phyloP scores from a whole-genome alignment of 2,888 invertebrate species.

The Zygothrica quintamaculata region DNA sequence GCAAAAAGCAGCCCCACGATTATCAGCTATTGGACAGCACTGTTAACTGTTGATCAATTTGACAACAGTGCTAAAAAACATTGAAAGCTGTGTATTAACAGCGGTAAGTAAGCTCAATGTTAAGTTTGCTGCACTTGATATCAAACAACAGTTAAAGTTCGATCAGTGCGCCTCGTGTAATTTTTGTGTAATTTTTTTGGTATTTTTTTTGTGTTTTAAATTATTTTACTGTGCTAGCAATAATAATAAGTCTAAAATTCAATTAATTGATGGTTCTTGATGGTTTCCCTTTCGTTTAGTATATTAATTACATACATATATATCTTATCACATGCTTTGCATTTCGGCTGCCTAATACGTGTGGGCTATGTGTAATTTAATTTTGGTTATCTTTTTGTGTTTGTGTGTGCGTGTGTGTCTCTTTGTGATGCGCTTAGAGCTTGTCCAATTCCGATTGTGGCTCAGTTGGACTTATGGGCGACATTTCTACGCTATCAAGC shows the following conservation, averaged over 20 bases:
- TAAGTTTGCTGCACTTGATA: too few species aligned
- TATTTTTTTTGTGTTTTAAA: too few species aligned
- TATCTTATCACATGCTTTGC: conserved; percentile 78
- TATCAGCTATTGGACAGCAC: conserved; percentile 15
- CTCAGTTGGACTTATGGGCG: conserved; percentile 84
- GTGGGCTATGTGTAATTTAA: conserved; percentile 24
- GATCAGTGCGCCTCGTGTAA: too few species aligned
- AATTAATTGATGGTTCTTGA: conserved; percentile 49
- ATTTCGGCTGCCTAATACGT: conserved; percentile 63
- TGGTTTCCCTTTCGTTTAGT: conserved; percentile 23
- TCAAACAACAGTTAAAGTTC: background rate
- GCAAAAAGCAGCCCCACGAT: conserved; percentile 39
- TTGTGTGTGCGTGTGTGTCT: conserved; percentile 6
- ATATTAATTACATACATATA: conserved; percentile 23
- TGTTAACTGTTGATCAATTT: background rate
- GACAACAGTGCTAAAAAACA: background rate
- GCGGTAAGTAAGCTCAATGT: too few species aligned
- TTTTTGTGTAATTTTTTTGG: too few species aligned
- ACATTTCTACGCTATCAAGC: conserved; percentile 85
- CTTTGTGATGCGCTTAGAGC: conserved; percentile 61
- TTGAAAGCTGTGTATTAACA: too few species aligned
- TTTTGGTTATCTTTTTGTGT: conserved; percentile 4
- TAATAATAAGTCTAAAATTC: conserved; percentile 43
- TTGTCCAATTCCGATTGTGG: conserved; percentile 71
- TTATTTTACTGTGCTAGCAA: conserved; percentile 5